Percentiles rank a stretch among this genome's conserved stretches.
These are phyloP conservation scores for Xyrichtys novacula DNA, from an alignment of 2,797 vertebrate species.

Conservation along the genomic window DNA sequence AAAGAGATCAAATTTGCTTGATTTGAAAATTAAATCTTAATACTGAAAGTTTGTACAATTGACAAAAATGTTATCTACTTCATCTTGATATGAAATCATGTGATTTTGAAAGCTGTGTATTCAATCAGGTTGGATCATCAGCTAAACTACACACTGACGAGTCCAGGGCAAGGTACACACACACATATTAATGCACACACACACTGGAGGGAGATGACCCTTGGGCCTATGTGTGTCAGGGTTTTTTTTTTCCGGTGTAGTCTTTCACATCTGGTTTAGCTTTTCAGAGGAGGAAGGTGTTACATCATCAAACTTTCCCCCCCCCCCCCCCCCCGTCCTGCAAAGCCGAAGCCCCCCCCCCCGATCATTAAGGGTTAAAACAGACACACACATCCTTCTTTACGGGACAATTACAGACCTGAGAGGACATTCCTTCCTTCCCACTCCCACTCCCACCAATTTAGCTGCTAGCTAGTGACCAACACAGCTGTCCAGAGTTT, in stretches of 20 bases:
- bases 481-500: constrained; percentile 43
- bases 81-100: constrained; percentile 23
- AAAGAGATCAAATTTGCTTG: background rate
- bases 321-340: constrained; percentile 1
- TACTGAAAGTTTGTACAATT: background rate
- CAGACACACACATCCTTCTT: constrained; percentile 3
- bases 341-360: constrained; percentile 11
- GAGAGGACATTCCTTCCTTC: constrained; percentile 49
- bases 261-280: constrained; percentile 73
- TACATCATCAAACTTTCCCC: constrained; percentile 57
- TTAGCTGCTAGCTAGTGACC: constrained; percentile 25
- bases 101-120: constrained; percentile 20
- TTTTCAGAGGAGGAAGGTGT: constrained; percentile 37
- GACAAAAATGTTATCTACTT: constrained; percentile 35
- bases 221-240: constrained; percentile 8
- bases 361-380: constrained; percentile 45
- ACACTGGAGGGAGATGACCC: constrained; percentile 16
- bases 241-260: constrained; percentile 6
- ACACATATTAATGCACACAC: constrained; percentile 11
- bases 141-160: constrained; percentile 45
- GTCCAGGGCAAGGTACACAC: constrained; percentile 68
- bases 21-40: too few relatives aligned
- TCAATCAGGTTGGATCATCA: constrained; percentile 33
- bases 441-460: constrained; percentile 30
- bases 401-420: constrained; percentile 50